Evolutionary conservation across 2,113 vertebrate species (phyloP).

Genomic region (Tragelaphus scriptus): DNA sequence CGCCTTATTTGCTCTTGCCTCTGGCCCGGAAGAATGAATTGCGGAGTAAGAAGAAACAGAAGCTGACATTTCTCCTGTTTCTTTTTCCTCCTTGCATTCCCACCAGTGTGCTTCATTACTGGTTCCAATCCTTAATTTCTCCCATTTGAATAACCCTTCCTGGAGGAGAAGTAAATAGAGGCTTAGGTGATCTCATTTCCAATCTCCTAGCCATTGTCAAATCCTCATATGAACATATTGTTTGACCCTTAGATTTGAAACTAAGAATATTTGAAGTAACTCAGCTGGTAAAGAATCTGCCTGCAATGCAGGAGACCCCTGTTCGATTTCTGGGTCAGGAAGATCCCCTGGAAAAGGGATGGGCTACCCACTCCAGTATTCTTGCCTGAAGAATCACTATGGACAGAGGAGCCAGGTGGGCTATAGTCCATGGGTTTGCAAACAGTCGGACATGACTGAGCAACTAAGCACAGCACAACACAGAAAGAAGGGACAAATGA

Average conservation of each 20-base stretch:
- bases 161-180: background rate
- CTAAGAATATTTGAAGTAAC: background rate
- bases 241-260: background rate
- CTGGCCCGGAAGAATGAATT: background rate
- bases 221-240: background rate
- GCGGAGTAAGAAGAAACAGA: background rate
- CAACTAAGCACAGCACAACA: background rate
- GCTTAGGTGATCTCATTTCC: background rate
- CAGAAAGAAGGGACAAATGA: background rate
- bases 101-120: background rate
- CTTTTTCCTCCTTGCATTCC: background rate
- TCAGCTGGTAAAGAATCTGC: background rate
- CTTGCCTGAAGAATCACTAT: background rate
- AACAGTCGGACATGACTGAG: background rate
- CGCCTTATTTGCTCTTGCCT: background rate
- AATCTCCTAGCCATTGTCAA: background rate
- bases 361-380: background rate
- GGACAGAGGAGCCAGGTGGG: background rate
- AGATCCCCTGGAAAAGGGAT: background rate
- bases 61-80: background rate
- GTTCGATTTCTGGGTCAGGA: background rate
- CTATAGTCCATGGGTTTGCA: background rate
- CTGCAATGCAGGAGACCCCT: background rate
- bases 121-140: background rate
- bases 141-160: background rate